Percentiles rank a stretch among this genome's conserved stretches.
These are phyloP conservation scores for Charanyca ferruginea DNA, from an alignment of 2,888 invertebrate genomes.

Conservation along the genomic window DNA sequence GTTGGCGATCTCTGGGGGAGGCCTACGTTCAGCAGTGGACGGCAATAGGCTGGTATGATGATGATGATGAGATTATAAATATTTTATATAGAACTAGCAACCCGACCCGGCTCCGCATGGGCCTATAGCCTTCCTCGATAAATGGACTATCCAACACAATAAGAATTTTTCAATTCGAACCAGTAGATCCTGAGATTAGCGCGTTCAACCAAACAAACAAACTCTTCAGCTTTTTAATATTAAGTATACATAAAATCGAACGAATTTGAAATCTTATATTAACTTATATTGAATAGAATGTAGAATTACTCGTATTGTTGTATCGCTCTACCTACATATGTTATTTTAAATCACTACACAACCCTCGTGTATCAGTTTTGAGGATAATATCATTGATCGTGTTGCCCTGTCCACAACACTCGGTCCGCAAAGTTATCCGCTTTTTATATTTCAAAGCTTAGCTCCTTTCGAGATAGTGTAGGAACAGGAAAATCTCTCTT, in stretches of 20 bases:
- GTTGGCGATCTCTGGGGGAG: too few species aligned
- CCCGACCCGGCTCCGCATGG: too few species aligned
- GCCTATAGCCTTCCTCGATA: too few species aligned
- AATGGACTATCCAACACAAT: too few species aligned
- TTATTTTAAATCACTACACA: slow-evolving; percentile 54
- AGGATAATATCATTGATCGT: slow-evolving; percentile 65
- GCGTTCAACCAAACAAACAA: too few species aligned
- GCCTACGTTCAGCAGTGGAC: too few species aligned
- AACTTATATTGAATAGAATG: slow-evolving; percentile 3
- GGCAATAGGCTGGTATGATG: too few species aligned
- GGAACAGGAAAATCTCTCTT: slow-evolving; percentile 51
- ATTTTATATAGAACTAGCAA: too few species aligned
- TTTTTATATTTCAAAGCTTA: slow-evolving; percentile 65
- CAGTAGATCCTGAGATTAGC: too few species aligned
- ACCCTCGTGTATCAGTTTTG: slow-evolving; percentile 58
- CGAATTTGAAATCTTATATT: slow-evolving; percentile 10
- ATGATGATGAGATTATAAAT: too few species aligned
- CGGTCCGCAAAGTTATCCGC: slow-evolving; percentile 53
- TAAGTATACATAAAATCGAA: background rate
- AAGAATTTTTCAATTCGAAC: too few species aligned
- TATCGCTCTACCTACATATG: slow-evolving; percentile 42
- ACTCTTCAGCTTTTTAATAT: too few species aligned
- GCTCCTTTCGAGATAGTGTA: slow-evolving; percentile 44
- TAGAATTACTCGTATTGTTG: slow-evolving; percentile 37
- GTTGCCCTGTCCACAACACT: slow-evolving; percentile 63